Base-by-base conservation (phyloP, 2,797 vertebrate species). In the Odontamblyopus rebecca region DNA sequence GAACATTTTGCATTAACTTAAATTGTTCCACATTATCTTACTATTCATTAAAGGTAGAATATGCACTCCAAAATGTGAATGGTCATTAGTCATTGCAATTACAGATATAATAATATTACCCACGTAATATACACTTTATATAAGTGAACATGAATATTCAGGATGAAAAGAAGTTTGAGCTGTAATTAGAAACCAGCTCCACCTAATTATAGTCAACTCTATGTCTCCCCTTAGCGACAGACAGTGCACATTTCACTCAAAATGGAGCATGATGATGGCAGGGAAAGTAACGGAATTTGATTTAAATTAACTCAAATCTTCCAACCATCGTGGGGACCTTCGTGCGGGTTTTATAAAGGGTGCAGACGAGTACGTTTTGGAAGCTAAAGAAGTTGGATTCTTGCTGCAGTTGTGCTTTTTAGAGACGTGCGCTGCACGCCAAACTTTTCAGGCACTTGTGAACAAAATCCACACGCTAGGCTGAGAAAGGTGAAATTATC, bases 191-290 rank as follows among this genome's bases (percentile, higher is more conserved):
- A 74, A 81, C 82, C 61, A 72, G 32, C 5, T 38, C 60, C 19
- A 32, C 56, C 78, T 87, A 85, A 86, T 83, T 84, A 81, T 75
- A 86, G 87, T 64, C 54, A 11, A 69, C 79, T 77, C 73, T 1
- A 6, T 68, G 78, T 67, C 86, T 64, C 86, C 88, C 84, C 74
- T 86, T 32, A 69, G 83, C 32, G 88, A 78, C 65, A 74, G 73
- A 53, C 80, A 78, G 79, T 57, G 66, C 5, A 35, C 23, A 61
- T 12, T 48, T 59, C 71, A 75, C n/a, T 2, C 0, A 71, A 27
- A 6, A 57, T 54, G 68, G n/a, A 71, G 12, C 67, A 70, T 67
- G 71, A 68, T 61, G 41, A 72, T 38, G 26, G 38, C 69, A 26
- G 71, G 51, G 4, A 27, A n/a, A 82, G 41, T 81, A 82, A 78